Percentiles rank a stretch among this genome's conserved stretches.
These are phyloP conservation scores for Myodes glareolus DNA, from an alignment of 2,113 vertebrate genomes.

Conservation along the genomic window DNA sequence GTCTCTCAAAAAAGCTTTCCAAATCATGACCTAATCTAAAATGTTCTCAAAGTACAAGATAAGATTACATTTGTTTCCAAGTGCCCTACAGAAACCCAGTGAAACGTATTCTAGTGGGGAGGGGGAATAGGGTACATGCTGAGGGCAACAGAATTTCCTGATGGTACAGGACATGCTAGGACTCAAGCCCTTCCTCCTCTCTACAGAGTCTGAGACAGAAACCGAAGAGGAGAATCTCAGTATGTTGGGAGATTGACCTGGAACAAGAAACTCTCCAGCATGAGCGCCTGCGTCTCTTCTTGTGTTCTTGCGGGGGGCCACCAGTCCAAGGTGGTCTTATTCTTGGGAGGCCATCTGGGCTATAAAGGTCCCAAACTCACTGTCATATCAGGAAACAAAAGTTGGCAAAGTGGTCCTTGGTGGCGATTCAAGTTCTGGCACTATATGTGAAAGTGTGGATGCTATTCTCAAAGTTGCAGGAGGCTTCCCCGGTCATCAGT, in stretches of 20 bases:
- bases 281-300: neutral
- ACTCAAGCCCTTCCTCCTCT: neutral
- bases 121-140: too few relatives aligned
- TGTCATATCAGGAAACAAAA: neutral
- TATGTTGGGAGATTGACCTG: neutral
- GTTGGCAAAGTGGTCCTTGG: neutral
- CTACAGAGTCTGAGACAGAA: neutral
- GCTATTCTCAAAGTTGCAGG: neutral
- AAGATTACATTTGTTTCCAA: slow-evolving; percentile 53
- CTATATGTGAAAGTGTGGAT: neutral
- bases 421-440: neutral
- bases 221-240: neutral
- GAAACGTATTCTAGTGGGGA: neutral
- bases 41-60: slow-evolving; percentile 51
- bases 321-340: neutral
- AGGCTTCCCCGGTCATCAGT: neutral
- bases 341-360: neutral
- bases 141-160: neutral
- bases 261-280: neutral
- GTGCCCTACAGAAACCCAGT: neutral
- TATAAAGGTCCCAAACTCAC: neutral
- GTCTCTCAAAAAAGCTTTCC: slow-evolving; percentile 37
- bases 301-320: neutral
- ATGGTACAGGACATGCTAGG: neutral
- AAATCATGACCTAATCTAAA: slow-evolving; percentile 66